Evolutionary conservation across 2,113 vertebrate species (phyloP).

Genomic region (Mormoops blainvillei): DNA sequence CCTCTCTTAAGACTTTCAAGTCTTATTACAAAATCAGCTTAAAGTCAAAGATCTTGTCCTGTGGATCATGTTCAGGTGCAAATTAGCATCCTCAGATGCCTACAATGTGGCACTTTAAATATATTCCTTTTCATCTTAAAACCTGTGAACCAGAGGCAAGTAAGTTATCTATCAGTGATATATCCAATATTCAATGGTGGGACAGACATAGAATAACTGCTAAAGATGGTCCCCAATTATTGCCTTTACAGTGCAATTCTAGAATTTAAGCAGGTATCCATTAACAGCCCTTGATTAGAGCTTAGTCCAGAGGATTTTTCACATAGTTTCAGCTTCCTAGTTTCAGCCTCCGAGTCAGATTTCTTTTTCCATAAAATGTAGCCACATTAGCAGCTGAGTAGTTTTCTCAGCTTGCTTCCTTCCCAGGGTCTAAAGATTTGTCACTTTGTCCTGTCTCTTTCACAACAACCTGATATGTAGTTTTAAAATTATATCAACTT

Average conservation of each 20-base stretch:
- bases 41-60: slow-evolving; percentile 13
- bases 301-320: neutral
- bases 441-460: no score
- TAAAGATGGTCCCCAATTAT: neutral
- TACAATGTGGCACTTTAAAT: neutral
- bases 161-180: no score
- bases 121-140: neutral
- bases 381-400: no score
- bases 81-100: neutral
- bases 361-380: neutral
- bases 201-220: neutral
- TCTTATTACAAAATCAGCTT: neutral
- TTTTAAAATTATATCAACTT: no score
- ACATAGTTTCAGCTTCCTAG: neutral
- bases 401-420: no score
- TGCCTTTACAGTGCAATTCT: no score
- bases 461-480: no score
- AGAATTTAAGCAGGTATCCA: neutral
- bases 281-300: neutral
- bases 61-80: neutral
- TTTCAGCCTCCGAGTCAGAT: neutral
- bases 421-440: no score
- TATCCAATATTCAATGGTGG: neutral
- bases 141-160: neutral
- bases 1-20: neutral